Base-by-base conservation (phyloP, 2,797 vertebrate species). In the Bradypodion ventrale region DNA sequence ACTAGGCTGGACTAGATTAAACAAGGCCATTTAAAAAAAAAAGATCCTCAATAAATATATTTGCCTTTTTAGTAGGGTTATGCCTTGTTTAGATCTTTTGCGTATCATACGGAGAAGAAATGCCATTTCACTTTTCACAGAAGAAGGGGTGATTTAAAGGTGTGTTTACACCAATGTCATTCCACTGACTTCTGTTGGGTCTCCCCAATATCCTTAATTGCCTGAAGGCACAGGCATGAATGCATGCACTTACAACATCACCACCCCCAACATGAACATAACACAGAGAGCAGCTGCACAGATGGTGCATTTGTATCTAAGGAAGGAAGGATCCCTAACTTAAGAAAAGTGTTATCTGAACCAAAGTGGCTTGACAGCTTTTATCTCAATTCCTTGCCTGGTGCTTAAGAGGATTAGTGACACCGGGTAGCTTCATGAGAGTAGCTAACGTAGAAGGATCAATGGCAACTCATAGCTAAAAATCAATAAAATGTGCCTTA, bases 321-420 rank as follows among this genome's bases (percentile, higher is more conserved):
- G 72, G 63, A 77, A 82, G 89, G 91, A 94, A 87, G 91, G 94
- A 87, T 82, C n/a, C 40, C 63, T 83, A 79, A 92, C 93, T 94
- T 93, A 93, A 93, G 90, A 93, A 90, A 92, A 90, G 89, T 75
- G 89, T 92, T 94, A 92, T 92, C 92, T 44, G 87, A 95, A 89
- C 87, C 90, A 93, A 89, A 92, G 91, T 91, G 93, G 95, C 94
- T 94, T 92, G 88, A 49, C 87, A 91, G 93, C 92, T 96, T 95
- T 96, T 95, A 95, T 95, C 95, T 94, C 88, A 83, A 91, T 95
- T 90, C 93, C 93, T 94, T 92, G 90, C 92, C 93, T 94, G 94
- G 92, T 93, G 89, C 89, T 94, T 96, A 96, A 96, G 94, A 94
- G 95, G 93, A 96, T 96, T 95, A 96, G 90, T 84, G 85, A 91